These are phyloP conservation scores for Pelecanus crispus DNA, from an alignment of 2,113 vertebrate genomes.

Conservation along the genomic window DNA sequence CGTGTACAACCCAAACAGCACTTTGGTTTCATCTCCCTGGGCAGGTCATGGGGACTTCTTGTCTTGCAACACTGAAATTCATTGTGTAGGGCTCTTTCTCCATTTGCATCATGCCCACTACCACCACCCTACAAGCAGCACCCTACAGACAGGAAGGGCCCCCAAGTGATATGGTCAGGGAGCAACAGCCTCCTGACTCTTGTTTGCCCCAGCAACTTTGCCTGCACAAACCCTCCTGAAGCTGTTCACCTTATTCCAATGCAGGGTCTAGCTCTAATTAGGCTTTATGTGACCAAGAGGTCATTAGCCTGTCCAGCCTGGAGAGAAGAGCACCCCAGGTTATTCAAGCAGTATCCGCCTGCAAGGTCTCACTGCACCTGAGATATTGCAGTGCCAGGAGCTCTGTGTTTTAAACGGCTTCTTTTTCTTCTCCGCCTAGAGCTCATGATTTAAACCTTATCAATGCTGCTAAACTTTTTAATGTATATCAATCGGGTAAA, in stretches of 20 bases:
- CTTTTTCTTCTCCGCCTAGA: not conserved
- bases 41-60: not conserved
- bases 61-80: not conserved
- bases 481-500: slow-evolving; percentile 12
- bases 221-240: not conserved
- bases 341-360: not conserved
- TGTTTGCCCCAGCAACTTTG: not conserved
- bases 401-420: not conserved
- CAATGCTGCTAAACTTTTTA: slow-evolving; percentile 2
- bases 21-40: not conserved
- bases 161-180: not conserved
- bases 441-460: not conserved
- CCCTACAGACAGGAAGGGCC: not conserved
- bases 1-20: accelerated
- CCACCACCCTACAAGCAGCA: not conserved
- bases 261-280: not conserved
- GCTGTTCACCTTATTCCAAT: not conserved
- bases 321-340: not conserved
- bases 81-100: not conserved
- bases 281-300: not conserved
- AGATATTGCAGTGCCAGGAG: not conserved
- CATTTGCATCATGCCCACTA: not conserved
- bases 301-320: not conserved
- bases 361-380: not conserved
- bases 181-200: not conserved